Conservation (phyloP, 2,888 invertebrate genomes). For the Gymnocheta viridis region DNA sequence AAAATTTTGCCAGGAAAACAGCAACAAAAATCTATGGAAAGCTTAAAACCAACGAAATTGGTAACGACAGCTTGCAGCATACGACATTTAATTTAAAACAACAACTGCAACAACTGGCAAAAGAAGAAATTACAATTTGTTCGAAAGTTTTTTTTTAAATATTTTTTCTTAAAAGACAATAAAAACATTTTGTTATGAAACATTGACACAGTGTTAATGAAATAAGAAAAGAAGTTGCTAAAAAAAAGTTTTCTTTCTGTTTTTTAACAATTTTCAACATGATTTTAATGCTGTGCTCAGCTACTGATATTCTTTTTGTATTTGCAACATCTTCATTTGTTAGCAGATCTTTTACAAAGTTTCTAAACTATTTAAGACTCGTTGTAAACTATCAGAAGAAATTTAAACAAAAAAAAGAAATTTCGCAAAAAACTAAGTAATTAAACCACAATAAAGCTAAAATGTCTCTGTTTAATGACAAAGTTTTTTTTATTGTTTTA, state of each 20-base stretch:
- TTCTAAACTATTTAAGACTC: conserved; percentile 42
- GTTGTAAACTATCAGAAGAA: conserved; percentile 21
- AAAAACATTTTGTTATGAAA: conserved; percentile 42
- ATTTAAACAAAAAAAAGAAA: not conserved
- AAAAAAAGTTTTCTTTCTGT: not conserved
- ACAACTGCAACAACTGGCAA: not conserved
- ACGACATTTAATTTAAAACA: conserved; percentile 18
- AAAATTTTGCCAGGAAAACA: conserved; percentile 1
- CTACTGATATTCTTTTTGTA: not conserved
- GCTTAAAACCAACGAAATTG: conserved; percentile 9
- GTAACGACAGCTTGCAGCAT: conserved; percentile 22
- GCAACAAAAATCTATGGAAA: not conserved
- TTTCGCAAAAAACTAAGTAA: conserved; percentile 7
- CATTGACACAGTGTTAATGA: conserved; percentile 40
- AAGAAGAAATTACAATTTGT: conserved; percentile 17
- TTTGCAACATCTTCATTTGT: conserved; percentile 5
- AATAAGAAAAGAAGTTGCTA: conserved; percentile 24
- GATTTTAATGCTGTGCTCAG: not conserved
- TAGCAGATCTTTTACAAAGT: conserved; percentile 28
- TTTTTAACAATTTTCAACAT: conserved; percentile 5
- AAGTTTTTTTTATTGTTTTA: conserved; percentile 27
- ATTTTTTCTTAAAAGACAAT: not conserved
- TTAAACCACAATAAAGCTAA: conserved; percentile 50
- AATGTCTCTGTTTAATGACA: conserved; percentile 9
- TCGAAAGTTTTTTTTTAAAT: too few relatives aligned